A percentile compares a stretch with the other conserved stretches of the same genome.
phyloP scores from a whole-genome alignment of 2,888 invertebrate species.

The Zaprionus obscuricornis region DNA sequence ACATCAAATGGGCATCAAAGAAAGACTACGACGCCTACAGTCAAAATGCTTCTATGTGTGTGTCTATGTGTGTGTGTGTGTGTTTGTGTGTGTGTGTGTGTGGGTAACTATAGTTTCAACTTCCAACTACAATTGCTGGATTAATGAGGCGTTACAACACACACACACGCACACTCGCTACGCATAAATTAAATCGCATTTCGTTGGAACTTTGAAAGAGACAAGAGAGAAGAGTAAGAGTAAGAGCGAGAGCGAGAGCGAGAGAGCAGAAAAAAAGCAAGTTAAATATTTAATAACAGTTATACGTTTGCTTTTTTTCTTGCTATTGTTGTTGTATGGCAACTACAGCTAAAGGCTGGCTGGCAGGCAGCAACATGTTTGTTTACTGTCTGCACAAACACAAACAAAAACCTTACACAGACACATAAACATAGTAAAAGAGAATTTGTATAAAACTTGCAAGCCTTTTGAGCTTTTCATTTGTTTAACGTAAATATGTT shows the following conservation, averaged over 20 bases:
- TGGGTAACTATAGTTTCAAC: slow-evolving; percentile 16
- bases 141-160: slow-evolving; percentile 59
- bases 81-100: slow-evolving; percentile 5
- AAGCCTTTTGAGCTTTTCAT: slow-evolving; percentile 36
- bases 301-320: too few species aligned
- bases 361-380: slow-evolving; percentile 47
- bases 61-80: background rate
- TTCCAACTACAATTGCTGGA: slow-evolving; percentile 45
- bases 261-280: slow-evolving; percentile 31
- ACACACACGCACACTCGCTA: slow-evolving; percentile 1
- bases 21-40: slow-evolving; percentile 53
- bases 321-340: background rate
- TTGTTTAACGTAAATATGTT: slow-evolving; percentile 38
- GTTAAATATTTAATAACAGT: slow-evolving; percentile 51
- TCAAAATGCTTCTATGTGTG: background rate
- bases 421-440: slow-evolving; percentile 9
- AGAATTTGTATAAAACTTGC: slow-evolving; percentile 7
- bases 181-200: slow-evolving; percentile 59
- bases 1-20: slow-evolving; percentile 39
- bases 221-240: too few species aligned
- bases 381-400: slow-evolving; percentile 70
- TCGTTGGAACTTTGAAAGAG: background rate
- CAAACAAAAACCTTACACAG: slow-evolving; percentile 32
- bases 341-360: slow-evolving; percentile 2
- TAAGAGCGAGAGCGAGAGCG: too few species aligned